Evolutionary conservation across 1,140 invertebrate species (phyloP), one percentile per base, ranked within the genome.

Genomic region (Colletes latitarsis): DNA sequence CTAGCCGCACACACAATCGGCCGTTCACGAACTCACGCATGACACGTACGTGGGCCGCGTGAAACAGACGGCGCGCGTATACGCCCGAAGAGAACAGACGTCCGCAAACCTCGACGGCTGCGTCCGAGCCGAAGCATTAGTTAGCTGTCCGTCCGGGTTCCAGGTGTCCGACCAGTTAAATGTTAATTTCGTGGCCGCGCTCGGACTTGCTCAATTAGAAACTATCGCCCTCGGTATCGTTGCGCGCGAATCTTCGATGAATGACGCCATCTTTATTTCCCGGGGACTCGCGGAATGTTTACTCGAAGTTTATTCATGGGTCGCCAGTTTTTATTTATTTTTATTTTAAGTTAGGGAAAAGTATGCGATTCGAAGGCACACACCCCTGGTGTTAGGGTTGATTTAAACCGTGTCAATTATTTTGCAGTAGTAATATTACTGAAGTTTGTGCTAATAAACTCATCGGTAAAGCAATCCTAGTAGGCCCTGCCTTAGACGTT

Each of bases 131-230:
- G 52, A 49, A 64, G 84, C 83, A 86, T 88, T 87, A 88, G 88
- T 87, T 87, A 86, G 71, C 80, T 82, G 84, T 84, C 82, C 69
- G 71, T 83, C 60, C 82, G 80, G 70, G 74, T 82, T 78, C 81
- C 84, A 86, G 76, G 82, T 88, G 88, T 85, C 77, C 81, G 77
- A 81, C 68, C 84, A 30, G 89, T 88, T 89, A 88, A 91, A 90
- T 90, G 90, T 91, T 90, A 90, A 90, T 91, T 90, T 88, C 81
- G 83, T 86, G 75, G 82, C 70, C 74, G 78, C 39, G 81, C 49
- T 82, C 83, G 82, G 83, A 89, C 82, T 91, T 84, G 74, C 78
- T 85, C 89, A 89, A 91, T 90, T 91, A 91, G 89, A 89, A 90
- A 87, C 89, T 87, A 89, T 88, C 87, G 80, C 21, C 30, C 17